A percentile compares a stretch with the other conserved stretches of the same genome.
Conservation (phyloP, 2,113 vertebrate genomes). For the Coturnix japonica region DNA sequence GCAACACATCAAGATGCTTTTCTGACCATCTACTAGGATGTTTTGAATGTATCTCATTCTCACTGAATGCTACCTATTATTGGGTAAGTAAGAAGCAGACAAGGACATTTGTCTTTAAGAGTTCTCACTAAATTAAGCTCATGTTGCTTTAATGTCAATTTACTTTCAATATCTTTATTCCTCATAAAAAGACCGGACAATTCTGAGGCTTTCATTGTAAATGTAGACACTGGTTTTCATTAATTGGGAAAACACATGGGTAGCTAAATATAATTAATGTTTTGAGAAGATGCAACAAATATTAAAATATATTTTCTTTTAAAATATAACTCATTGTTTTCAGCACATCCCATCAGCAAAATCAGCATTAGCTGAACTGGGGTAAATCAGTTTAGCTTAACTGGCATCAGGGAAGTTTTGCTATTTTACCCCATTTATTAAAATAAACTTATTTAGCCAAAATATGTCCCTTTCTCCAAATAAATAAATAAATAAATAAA, state of each 20-base stretch:
- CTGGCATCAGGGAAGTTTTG: not conserved
- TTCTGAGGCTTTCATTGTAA: not conserved
- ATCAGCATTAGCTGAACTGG: not conserved
- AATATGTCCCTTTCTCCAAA: not conserved
- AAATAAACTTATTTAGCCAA: not conserved
- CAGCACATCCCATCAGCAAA: not conserved
- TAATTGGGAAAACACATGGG: not conserved
- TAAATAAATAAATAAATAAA: not conserved
- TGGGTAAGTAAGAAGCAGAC: not conserved
- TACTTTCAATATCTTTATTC: not conserved
- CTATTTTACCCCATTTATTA: not conserved
- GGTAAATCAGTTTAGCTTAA: not conserved
- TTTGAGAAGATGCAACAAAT: not conserved
- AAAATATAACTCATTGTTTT: not conserved
- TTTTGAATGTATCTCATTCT: not conserved
- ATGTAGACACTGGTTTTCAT: not conserved
- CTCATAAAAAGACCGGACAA: not conserved
- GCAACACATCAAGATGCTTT: not conserved
- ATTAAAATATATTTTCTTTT: not conserved
- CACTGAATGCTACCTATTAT: not conserved
- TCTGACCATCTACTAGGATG: not conserved
- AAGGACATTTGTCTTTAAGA: not conserved
- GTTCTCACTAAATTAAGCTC: not conserved
- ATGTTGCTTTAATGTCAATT: not conserved
- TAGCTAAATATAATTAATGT: not conserved